Evolutionary conservation across 2,888 invertebrate genomes (phyloP).

Genomic region (Crioceris asparagi): DNA sequence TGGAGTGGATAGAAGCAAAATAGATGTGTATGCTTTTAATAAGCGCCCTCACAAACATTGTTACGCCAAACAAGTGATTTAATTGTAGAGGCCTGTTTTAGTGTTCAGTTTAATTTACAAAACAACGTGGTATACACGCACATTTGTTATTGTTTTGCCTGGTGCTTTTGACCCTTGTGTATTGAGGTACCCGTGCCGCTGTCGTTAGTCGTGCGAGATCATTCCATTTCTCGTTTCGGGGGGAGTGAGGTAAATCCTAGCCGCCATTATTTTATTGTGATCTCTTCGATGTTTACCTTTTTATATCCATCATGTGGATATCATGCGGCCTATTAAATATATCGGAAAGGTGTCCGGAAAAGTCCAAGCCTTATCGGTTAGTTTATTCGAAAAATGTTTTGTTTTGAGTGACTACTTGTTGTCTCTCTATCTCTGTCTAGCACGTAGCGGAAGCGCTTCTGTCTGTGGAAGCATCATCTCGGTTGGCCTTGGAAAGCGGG

Average conservation of each 20-base stretch:
- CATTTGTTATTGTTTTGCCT: slow-evolving; percentile 64
- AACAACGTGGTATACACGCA: slow-evolving; percentile 44
- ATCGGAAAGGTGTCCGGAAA: slow-evolving; percentile 9
- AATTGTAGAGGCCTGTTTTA: slow-evolving; percentile 5
- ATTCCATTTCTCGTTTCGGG: slow-evolving; percentile 39
- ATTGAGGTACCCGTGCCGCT: slow-evolving; percentile 22
- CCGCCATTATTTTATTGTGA: slow-evolving; percentile 13
- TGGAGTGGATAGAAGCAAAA: slow-evolving; percentile 15
- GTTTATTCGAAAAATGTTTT: slow-evolving; percentile 18
- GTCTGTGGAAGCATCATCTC: slow-evolving; percentile 32
- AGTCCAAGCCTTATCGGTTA: slow-evolving; percentile 9
- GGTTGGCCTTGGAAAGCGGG: slow-evolving; percentile 35
- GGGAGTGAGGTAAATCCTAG: slow-evolving; percentile 28
- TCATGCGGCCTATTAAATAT: slow-evolving; percentile 14
- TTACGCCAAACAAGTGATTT: slow-evolving; percentile 9
- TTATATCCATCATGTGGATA: slow-evolving; percentile 14
- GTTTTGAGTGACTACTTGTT: slow-evolving; percentile 30
- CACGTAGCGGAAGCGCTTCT: slow-evolving; percentile 33
- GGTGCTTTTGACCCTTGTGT: slow-evolving; percentile 48
- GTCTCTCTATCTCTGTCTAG: slow-evolving; percentile 32
- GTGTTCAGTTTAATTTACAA: slow-evolving; percentile 8
- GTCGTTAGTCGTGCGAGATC: slow-evolving; percentile 36
- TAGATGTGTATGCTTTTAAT: slow-evolving; percentile 20
- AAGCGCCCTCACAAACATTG: slow-evolving; percentile 15
- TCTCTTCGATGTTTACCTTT: slow-evolving; percentile 7